phyloP scores from a whole-genome alignment of 2,888 invertebrate species.

The Ecdyonurus torrentis region DNA sequence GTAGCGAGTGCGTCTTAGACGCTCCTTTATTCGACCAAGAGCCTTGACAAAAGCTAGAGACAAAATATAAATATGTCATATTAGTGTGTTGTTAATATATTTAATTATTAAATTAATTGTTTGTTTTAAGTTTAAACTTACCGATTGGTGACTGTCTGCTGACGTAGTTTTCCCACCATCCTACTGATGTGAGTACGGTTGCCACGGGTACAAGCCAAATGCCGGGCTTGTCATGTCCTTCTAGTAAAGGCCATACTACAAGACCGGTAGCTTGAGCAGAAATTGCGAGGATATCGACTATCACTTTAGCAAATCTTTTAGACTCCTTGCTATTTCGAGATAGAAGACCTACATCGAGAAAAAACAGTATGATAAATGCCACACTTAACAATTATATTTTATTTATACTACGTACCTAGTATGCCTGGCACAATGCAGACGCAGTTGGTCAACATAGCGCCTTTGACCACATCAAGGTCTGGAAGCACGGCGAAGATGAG shows the following conservation, averaged over 20 bases:
- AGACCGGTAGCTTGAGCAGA: constrained; percentile 47
- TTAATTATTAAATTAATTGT: not conserved
- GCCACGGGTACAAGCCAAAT: constrained; percentile 46
- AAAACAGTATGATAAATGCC: not conserved
- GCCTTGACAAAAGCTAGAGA: constrained; percentile 24
- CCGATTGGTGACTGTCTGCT: constrained; percentile 19
- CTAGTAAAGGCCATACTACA: constrained; percentile 46
- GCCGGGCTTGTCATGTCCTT: constrained; percentile 24
- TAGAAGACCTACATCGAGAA: constrained; percentile 11
- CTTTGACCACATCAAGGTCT: constrained; percentile 61
- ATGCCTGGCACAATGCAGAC: constrained; percentile 68
- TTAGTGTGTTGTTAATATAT: too few species aligned
- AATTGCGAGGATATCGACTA: constrained; percentile 40
- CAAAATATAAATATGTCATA: too few species aligned
- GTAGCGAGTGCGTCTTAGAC: constrained; percentile 44
- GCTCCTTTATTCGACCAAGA: constrained; percentile 31
- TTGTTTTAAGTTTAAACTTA: not conserved
- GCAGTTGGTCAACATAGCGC: constrained; percentile 69
- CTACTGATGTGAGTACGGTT: constrained; percentile 48
- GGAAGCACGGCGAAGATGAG: constrained; percentile 63
- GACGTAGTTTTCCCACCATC: constrained; percentile 76
- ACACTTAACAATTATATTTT: not conserved
- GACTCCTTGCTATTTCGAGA: constrained; percentile 26
- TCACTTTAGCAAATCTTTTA: constrained; percentile 26
- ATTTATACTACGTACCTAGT: constrained; percentile 37